Evolutionary conservation across 2,888 invertebrate genomes (phyloP), one percentile per base, ranked within the genome.

Genomic region (Tuta absoluta): DNA sequence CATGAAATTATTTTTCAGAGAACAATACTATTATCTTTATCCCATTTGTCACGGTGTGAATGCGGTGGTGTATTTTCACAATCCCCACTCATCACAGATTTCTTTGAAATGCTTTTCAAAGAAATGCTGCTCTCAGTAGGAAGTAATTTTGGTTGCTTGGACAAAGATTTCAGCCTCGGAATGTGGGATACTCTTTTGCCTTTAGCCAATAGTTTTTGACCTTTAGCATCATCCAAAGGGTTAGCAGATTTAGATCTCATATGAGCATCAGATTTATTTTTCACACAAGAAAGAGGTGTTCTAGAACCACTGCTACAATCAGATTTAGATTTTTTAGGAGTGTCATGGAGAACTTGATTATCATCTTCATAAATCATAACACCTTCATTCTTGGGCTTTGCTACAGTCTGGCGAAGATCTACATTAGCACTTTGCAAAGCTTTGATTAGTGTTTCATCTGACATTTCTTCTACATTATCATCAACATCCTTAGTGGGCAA

Each of bases 361-460:
- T 91, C 86, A 85, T 94, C 93, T 85, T 93, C 93, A 82, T 93
- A 93, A 68, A 94, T 92, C n/a, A 93, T 79, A 59, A 93, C 80
- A 3, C 90, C 92, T 63, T 93, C 87, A 63, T 88, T 78, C 68
- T 77, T 65, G 73, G 71, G 61, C 66, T 79, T 82, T 14, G 61
- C 53, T 28, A 70, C 67, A 65, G 74, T 74, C 66, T 85, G 80
- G 4, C 82, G 78, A 8, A 86, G 76, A 66, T 89, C 86, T 41
- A 73, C 74, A 79, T 88, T 90, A 23, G 84, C 86, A 65, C 74
- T 87, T 71, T 91, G 87, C 62, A 91, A 75, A 51, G 83, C 87
- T 80, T 90, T 87, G 51, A 91, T 86, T 12, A 91, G 76, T 24
- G 85, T 84, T 68, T 92, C 89, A 78, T 91, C 91, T 49, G 91